Conservation (phyloP, 2,797 vertebrate genomes). For the Tolypeutes matacus region DNA sequence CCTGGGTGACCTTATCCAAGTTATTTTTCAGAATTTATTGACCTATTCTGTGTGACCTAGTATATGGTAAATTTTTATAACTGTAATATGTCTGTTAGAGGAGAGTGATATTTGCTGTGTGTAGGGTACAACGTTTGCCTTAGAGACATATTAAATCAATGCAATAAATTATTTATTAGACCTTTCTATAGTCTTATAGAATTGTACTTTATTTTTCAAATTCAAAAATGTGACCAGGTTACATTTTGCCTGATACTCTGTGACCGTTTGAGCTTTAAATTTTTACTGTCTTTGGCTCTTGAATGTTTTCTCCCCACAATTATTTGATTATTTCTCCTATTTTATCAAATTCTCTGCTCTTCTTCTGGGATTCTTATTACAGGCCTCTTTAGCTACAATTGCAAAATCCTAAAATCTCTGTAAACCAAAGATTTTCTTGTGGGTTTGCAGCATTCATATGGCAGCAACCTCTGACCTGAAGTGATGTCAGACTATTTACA, state of each 20-base stretch:
- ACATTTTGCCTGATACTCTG: neutral
- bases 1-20: neutral
- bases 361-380: neutral
- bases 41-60: slow-evolving; percentile 24
- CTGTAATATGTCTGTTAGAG: neutral
- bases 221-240: slow-evolving; percentile 31
- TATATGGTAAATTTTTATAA: neutral
- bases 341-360: neutral
- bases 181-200: neutral
- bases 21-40: slow-evolving; percentile 61
- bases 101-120: neutral
- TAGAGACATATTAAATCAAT: neutral
- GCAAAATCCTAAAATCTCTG: neutral
- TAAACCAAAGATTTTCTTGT: neutral
- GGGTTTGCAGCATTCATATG: neutral
- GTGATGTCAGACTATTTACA: neutral
- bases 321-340: neutral
- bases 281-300: neutral
- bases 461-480: neutral
- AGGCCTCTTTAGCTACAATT: neutral
- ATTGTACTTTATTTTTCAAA: neutral
- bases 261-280: neutral
- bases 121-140: neutral
- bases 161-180: slow-evolving; percentile 32
- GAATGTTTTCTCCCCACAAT: neutral